A percentile compares a stretch with the other conserved stretches of the same genome.
phyloP scores from a whole-genome alignment of 2,888 invertebrate genomes.

The Lepidocyrtinus sp. region DNA sequence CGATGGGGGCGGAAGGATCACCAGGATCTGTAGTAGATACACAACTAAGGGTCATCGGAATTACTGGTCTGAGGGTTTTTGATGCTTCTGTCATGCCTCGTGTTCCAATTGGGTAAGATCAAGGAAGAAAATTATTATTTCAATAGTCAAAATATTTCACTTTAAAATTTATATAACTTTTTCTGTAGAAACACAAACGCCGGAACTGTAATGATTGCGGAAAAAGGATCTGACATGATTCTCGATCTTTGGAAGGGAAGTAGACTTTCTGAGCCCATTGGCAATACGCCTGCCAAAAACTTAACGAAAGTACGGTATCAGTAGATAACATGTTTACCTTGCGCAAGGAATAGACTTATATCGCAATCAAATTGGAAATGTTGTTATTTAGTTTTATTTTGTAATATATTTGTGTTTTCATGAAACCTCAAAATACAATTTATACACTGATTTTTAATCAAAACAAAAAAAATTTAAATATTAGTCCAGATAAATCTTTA shows the following conservation, averaged over 20 bases:
- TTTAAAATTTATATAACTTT: neutral
- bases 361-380: too few relatives aligned
- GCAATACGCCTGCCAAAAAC: too few relatives aligned
- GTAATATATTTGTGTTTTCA: too few relatives aligned
- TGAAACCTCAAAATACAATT: too few relatives aligned
- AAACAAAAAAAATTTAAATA: too few relatives aligned
- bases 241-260: constrained; percentile 41
- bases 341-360: too few relatives aligned
- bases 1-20: constrained; percentile 47
- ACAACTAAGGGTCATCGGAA: constrained; percentile 53
- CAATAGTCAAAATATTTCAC: neutral
- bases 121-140: too few relatives aligned
- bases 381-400: too few relatives aligned
- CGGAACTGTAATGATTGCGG: constrained; percentile 59
- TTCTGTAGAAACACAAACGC: constrained; percentile 60
- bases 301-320: too few relatives aligned
- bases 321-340: too few relatives aligned
- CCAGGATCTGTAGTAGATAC: constrained; percentile 57
- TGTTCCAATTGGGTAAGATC: constrained; percentile 34
- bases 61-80: constrained; percentile 49
- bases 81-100: constrained; percentile 46
- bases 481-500: too few relatives aligned
- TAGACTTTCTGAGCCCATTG: constrained; percentile 30
- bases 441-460: too few relatives aligned
- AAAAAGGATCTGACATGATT: constrained; percentile 60